Percentiles rank a stretch among this genome's conserved stretches.
Conservation (phyloP, 2,888 invertebrate species). For the Conops quadrifasciatus region DNA sequence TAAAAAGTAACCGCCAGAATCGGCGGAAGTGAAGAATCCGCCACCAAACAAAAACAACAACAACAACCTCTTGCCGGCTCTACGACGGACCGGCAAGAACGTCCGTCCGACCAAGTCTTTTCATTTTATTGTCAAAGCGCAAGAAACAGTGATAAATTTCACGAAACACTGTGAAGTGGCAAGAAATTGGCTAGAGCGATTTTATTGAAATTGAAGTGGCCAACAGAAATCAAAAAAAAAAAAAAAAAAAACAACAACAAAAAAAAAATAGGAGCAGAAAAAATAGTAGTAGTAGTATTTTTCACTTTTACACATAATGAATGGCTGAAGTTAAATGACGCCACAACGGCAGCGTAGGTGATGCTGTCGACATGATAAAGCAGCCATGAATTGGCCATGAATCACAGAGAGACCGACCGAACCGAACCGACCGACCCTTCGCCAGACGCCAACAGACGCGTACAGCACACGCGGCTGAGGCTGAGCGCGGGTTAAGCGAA, state of each 20-base stretch:
- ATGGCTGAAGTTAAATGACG: conserved; percentile 34
- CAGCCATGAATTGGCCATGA: conserved; percentile 34
- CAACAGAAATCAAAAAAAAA: conserved; percentile 1
- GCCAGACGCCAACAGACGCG: no score
- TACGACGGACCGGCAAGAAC: neutral
- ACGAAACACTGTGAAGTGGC: conserved; percentile 11
- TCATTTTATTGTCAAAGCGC: conserved; percentile 30
- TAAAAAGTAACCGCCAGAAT: neutral
- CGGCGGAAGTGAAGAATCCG: neutral
- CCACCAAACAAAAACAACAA: neutral
- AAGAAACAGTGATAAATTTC: conserved; percentile 27
- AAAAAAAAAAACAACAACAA: neutral
- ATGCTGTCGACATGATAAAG: conserved; percentile 33
- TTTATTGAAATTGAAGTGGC: conserved; percentile 34
- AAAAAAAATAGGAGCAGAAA: neutral
- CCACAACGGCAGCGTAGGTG: conserved; percentile 30
- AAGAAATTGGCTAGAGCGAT: conserved; percentile 16
- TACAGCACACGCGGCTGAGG: no score
- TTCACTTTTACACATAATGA: conserved; percentile 26
- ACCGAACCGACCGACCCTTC: no score
- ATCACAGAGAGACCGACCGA: no score
- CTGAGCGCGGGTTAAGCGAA: no score
- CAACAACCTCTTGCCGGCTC: neutral
- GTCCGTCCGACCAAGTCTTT: neutral
- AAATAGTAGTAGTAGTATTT: neutral